Percentiles rank a stretch among this genome's conserved stretches.
Conservation (phyloP, 2,797 vertebrate species). For the Danio albolineatus region DNA sequence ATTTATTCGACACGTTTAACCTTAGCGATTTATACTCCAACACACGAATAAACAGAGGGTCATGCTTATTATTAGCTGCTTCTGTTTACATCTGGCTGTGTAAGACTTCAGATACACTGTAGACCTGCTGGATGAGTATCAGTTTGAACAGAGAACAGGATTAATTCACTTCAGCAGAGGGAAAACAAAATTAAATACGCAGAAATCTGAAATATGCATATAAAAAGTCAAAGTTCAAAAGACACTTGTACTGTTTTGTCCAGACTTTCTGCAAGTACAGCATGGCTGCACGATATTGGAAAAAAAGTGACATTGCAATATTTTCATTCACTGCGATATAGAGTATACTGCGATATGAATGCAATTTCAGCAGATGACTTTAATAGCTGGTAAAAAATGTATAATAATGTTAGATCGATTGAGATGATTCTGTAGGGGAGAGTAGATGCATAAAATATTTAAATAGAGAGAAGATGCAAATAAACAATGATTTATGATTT, state of each 20-base stretch:
- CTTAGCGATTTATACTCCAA: neutral
- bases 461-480: no score
- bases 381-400: no score
- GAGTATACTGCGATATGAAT: no score
- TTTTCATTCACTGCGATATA: no score
- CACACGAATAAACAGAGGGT: neutral
- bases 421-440: no score
- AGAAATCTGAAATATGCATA: neutral
- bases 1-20: conserved; percentile 34
- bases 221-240: neutral
- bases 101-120: neutral
- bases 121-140: neutral
- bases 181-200: neutral
- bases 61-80: neutral
- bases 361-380: no score
- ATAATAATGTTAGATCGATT: no score
- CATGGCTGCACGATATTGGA: no score
- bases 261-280: neutral
- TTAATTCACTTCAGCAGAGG: neutral
- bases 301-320: no score
- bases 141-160: neutral
- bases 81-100: neutral
- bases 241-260: neutral
- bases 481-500: no score
- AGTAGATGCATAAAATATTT: no score